Conservation (phyloP, 1,140 invertebrate species). For the Halictus rubicundus region DNA sequence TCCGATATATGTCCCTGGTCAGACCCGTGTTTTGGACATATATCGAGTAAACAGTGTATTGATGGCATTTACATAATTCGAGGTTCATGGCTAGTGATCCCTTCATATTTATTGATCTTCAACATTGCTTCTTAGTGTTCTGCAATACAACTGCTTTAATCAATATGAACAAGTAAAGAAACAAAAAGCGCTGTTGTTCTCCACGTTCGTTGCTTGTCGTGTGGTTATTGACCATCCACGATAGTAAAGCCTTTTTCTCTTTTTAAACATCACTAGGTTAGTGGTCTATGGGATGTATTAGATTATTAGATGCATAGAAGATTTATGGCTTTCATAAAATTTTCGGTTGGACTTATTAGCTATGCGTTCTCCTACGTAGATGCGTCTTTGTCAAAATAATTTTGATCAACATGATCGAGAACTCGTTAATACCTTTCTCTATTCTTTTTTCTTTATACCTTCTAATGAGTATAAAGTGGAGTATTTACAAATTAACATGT, state of each 20-base stretch:
- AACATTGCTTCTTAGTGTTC: constrained; percentile 16
- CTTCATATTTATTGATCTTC: not conserved
- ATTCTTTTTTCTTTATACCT: not conserved
- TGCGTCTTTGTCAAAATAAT: constrained; percentile 33
- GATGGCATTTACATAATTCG: too few relatives aligned
- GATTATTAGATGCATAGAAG: constrained; percentile 56
- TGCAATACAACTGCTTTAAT: constrained; percentile 27
- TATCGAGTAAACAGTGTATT: too few relatives aligned
- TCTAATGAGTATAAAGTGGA: not conserved
- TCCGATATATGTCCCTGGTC: too few relatives aligned
- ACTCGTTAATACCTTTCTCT: not conserved
- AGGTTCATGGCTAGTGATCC: too few relatives aligned
- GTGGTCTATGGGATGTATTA: constrained; percentile 59
- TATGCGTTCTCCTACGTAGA: constrained; percentile 28
- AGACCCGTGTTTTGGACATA: too few relatives aligned
- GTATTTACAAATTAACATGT: constrained; percentile 16
- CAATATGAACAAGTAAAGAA: not conserved
- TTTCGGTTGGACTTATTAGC: constrained; percentile 50
- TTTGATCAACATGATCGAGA: not conserved
- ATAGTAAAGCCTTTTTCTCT: not conserved
- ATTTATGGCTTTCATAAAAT: constrained; percentile 56
- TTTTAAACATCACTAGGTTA: constrained; percentile 23
- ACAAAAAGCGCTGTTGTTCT: not conserved
- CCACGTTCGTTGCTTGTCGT: not conserved
- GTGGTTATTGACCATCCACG: not conserved